Conservation (phyloP, 2,797 vertebrate genomes). For the Melopsittacus undulatus region DNA sequence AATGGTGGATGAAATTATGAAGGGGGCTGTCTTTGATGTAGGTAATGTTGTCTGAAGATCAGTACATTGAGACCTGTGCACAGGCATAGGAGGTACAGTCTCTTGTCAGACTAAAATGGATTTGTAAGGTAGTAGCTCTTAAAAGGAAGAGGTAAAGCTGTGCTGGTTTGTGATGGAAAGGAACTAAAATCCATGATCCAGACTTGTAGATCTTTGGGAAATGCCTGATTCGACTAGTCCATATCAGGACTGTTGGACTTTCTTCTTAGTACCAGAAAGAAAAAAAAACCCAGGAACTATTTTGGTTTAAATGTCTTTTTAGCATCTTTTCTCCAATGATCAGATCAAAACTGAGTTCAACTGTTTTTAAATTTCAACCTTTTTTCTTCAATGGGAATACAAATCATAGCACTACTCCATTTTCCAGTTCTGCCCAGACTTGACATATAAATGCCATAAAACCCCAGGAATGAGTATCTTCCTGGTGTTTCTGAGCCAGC, state of each 20-base stretch:
- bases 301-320: background rate
- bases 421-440: slow-evolving; percentile 32
- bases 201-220: background rate
- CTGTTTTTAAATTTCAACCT: background rate
- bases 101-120: background rate
- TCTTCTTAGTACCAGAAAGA: background rate
- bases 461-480: slow-evolving; percentile 34
- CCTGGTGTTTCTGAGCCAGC: slow-evolving; percentile 20
- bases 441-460: slow-evolving; percentile 34
- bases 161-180: background rate
- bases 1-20: background rate
- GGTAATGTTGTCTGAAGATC: background rate
- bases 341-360: background rate
- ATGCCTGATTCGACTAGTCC: background rate
- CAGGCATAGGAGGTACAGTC: background rate
- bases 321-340: background rate
- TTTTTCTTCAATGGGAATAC: background rate
- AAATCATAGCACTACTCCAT: background rate
- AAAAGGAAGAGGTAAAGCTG: background rate
- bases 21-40: background rate
- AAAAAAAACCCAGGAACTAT: background rate
- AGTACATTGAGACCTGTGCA: background rate
- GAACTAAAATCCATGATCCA: background rate
- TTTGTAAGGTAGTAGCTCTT: background rate
- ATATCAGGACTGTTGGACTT: background rate